Base-by-base conservation (phyloP, 2,888 invertebrate species). In the Agrilus mali region DNA sequence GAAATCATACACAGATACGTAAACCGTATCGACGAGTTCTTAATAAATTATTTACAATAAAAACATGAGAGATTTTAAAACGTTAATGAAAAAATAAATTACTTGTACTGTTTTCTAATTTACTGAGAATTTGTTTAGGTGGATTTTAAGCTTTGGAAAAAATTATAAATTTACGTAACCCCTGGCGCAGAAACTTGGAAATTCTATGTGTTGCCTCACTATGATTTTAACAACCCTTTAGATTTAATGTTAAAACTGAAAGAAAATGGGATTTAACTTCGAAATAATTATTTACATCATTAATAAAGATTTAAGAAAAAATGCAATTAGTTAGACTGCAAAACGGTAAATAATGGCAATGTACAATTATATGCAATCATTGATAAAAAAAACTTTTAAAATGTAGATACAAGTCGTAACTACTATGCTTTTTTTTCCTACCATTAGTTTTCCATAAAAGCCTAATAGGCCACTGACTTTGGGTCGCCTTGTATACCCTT, bases 151-250 rank as follows among this genome's bases (percentile, higher is more conserved):
- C 72, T 0, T 49, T 81, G 2, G 54, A 65, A 38, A 68, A 67
- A 17, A 80, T 81, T 79, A 48, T 68, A 1, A 54, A 62, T 2
- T 67, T 76, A 57, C 1, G 71, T 78, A 0, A 64, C 62, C 7
- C 71, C 75, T 0, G 77, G 80, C 53, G 67, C 68, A 49, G 72
- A 74, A 2, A 81, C 80, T 0, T 57, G 80, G 40, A 57, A 63
- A 17, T 57, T 68, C 1, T 77, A 76, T 50, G 63, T 74, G 0
- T 53, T 80, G 3, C 76, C 77, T 0, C 66, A 68, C 47, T 69
- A 74, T 15, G 71, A 71, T 50, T 67, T 70, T 39, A 66, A 63
- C 0, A 67, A 74, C 3, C 70, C 72, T 1, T 63, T 68, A 55
- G 62, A 65, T 41, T 53, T 72, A 42, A 63, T 75, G 59, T 66